A percentile compares a stretch with the other conserved stretches of the same genome.
Conservation (phyloP, 2,888 invertebrate species). For the Tetanocera ferruginea region DNA sequence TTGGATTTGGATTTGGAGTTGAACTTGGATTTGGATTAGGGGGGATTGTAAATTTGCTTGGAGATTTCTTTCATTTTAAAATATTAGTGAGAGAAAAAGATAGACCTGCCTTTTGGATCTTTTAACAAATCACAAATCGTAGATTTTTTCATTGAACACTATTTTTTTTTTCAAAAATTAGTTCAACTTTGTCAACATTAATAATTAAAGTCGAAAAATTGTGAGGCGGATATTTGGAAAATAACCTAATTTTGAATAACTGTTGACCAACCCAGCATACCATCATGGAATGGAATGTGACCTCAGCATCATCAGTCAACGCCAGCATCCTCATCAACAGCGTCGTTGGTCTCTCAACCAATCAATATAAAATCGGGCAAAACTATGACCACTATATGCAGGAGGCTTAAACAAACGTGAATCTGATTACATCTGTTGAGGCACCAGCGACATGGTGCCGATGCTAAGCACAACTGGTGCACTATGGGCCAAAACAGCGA, state of each 20-base stretch:
- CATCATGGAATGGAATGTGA: neutral
- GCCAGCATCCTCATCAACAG: neutral
- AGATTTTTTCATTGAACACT: no score
- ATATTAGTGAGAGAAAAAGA: no score
- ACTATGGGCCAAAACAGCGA: slow-evolving; percentile 2
- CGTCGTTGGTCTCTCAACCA: slow-evolving; percentile 23
- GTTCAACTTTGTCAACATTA: no score
- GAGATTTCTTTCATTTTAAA: no score
- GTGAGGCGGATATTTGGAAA: neutral
- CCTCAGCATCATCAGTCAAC: neutral
- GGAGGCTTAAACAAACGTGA: slow-evolving; percentile 26
- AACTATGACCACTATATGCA: neutral
- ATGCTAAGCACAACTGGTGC: slow-evolving; percentile 16
- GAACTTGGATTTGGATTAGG: no score
- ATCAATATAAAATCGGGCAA: slow-evolving; percentile 24
- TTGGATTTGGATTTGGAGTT: no score
- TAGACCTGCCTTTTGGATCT: no score
- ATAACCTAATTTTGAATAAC: neutral
- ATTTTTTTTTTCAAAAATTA: no score
- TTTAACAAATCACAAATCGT: no score
- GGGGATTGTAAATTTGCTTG: no score
- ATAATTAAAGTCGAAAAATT: no score
- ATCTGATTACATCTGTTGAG: slow-evolving; percentile 26
- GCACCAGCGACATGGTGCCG: slow-evolving; percentile 11
- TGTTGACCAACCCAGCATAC: neutral